Evolutionary conservation across 2,113 vertebrate genomes (phyloP).

Genomic region (Turnix velox): DNA sequence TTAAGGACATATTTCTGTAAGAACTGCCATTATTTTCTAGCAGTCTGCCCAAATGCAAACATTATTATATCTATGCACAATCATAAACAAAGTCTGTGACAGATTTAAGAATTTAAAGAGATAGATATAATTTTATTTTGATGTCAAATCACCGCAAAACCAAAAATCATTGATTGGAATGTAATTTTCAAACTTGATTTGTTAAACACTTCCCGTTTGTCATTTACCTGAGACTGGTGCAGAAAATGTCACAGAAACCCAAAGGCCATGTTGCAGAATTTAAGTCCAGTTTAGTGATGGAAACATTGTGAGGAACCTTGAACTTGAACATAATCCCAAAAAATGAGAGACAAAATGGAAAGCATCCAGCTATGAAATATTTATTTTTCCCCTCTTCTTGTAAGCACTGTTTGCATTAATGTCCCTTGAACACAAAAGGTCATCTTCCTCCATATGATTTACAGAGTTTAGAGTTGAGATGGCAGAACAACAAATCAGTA

Average conservation of each 20-base stretch:
- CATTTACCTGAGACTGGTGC: constrained; percentile 48
- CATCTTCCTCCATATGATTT: not conserved
- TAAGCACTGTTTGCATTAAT: not conserved
- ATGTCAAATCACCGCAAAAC: not conserved
- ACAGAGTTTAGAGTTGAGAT: not conserved
- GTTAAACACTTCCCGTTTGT: not conserved
- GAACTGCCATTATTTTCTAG: not conserved
- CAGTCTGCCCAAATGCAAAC: not conserved
- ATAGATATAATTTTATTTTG: not conserved
- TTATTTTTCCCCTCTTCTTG: not conserved
- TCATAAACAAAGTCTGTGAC: not conserved
- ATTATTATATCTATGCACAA: not conserved
- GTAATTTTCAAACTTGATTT: not conserved
- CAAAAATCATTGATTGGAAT: not conserved
- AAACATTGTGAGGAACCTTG: constrained; percentile 32
- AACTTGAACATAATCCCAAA: constrained; percentile 56
- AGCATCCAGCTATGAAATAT: not conserved
- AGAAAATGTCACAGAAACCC: not conserved
- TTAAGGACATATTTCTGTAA: not conserved
- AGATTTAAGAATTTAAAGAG: not conserved
- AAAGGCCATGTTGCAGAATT: constrained; percentile 22
- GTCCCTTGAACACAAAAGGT: not conserved
- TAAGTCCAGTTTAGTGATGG: constrained; percentile 39
- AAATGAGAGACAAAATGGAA: not conserved
- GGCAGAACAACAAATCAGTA: not conserved